phyloP scores from a whole-genome alignment of 1,140 invertebrate species.

The Drosophila setifemur region DNA sequence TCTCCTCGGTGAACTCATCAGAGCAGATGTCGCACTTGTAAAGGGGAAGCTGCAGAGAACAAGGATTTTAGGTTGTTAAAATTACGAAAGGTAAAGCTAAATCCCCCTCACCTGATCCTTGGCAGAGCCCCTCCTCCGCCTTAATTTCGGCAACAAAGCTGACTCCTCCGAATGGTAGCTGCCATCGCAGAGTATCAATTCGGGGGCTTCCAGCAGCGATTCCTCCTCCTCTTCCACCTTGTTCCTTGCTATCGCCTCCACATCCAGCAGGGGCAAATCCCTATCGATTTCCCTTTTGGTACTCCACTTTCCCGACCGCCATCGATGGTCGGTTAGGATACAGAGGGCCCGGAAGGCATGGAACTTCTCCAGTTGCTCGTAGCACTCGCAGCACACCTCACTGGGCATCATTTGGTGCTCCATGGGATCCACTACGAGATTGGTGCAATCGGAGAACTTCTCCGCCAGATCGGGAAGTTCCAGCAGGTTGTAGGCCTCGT shows the following conservation, averaged over 20 bases:
- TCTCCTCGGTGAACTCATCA: conserved; percentile 25
- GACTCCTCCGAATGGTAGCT: neutral
- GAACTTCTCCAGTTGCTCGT: conserved; percentile 43
- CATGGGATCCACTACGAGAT: conserved; percentile 21
- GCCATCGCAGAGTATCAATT: conserved; percentile 9
- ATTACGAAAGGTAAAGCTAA: too few species aligned
- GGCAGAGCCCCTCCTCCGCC: too few species aligned
- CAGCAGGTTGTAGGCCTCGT: conserved; percentile 31
- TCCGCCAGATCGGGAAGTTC: conserved; percentile 31
- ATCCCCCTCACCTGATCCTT: too few species aligned
- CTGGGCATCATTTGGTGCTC: conserved; percentile 38
- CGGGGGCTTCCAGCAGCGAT: neutral
- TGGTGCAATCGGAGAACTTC: conserved; percentile 56
- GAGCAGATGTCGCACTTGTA: conserved; percentile 51
- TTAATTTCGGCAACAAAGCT: neutral
- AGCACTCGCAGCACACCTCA: conserved; percentile 48
- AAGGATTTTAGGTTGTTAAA: too few species aligned
- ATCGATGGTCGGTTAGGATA: conserved; percentile 39
- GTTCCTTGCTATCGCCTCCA: neutral
- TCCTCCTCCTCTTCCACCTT: neutral
- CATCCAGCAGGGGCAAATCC: neutral
- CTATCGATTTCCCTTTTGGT: too few species aligned
- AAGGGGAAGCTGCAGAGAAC: too few species aligned
- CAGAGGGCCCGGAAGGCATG: conserved; percentile 59
- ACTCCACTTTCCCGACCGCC: conserved; percentile 16